Base-by-base conservation (phyloP, 2,113 vertebrate species). In the Tretioscincus oriximinensis region DNA sequence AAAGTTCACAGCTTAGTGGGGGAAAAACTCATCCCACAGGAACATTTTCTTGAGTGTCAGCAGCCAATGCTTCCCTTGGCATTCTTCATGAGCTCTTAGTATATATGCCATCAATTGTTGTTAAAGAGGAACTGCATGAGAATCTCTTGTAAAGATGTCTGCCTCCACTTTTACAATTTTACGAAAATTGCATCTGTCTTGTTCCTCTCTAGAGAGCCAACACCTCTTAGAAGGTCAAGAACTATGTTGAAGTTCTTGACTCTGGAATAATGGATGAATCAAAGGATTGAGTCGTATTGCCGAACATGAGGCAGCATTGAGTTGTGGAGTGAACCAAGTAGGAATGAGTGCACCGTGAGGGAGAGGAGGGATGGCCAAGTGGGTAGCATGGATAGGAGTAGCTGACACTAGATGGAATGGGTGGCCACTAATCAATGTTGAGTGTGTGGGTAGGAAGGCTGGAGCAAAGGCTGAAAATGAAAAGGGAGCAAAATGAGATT, bases 401-500 rank as follows among this genome's bases (percentile, higher is more conserved):
- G 92, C 78, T 1, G 88, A 94, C n/a, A 93, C 91, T 83, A 96
- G 91, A 86, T 94, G 96, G 68, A 92, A 80, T 0, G 89, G 95
- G 41, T 89, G 95, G 73, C 89, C 93, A 7, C 95, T 76, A 76
- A 97, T 77, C n/a, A 96, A 84, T 86, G 93, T 82, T 73, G 95
- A 87, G 66, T 95, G 95, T 45, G 91, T 70, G 73, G 96, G 94
- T 84, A 96, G 85, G 51, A 97, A 85, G 29, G 95, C 68, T 70
- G 95, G 95, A 0, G 90, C 75, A 66, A 96, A 79, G 0, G 94
- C 85, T 1, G 94, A 93, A 74, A 96, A 91, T 0, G 96, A 80
- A 26, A 97, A 85, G 1, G 96, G 96, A 16, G 94, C 60, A 4
- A 96, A 95, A 78, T 95, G 96, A 68, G 96, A 86, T 83, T 95